Evolutionary conservation across 2,113 vertebrate species (phyloP).

Genomic region (Ptilonorhynchus violaceus): DNA sequence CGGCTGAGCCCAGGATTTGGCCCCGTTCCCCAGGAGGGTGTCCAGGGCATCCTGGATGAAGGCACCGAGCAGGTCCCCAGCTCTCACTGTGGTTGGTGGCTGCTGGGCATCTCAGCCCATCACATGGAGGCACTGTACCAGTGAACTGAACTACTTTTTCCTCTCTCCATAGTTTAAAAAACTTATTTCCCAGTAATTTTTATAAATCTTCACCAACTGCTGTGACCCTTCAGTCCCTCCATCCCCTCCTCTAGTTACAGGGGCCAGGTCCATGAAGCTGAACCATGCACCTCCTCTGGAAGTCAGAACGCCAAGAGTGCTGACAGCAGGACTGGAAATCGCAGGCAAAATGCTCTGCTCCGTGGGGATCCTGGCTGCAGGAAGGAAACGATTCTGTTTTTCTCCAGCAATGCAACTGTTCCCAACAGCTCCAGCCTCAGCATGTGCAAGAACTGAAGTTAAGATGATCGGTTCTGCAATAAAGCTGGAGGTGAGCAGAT

Average conservation of each 20-base stretch:
- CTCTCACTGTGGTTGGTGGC: not conserved
- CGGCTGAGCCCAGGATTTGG: not conserved
- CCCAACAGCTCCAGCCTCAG: not conserved
- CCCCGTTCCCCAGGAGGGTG: not conserved
- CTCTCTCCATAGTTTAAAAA: not conserved
- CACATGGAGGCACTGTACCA: not conserved
- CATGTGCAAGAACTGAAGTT: not conserved
- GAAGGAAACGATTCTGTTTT: accelerated
- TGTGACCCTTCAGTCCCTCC: not conserved
- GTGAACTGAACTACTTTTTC: not conserved
- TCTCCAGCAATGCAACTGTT: not conserved
- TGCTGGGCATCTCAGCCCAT: not conserved
- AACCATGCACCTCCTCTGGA: not conserved
- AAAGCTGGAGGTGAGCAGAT: not conserved
- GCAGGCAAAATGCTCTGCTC: not conserved
- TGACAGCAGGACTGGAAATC: not conserved
- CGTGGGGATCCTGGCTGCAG: accelerated
- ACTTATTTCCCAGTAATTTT: not conserved
- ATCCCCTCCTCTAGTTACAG: not conserved
- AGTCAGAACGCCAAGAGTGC: not conserved
- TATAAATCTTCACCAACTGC: not conserved
- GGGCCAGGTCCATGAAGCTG: not conserved
- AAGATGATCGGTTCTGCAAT: not conserved
- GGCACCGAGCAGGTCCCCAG: not conserved
- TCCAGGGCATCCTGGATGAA: not conserved